Evolutionary conservation across 2,888 invertebrate species (phyloP).

Genomic region (Limulus polyphemus): DNA sequence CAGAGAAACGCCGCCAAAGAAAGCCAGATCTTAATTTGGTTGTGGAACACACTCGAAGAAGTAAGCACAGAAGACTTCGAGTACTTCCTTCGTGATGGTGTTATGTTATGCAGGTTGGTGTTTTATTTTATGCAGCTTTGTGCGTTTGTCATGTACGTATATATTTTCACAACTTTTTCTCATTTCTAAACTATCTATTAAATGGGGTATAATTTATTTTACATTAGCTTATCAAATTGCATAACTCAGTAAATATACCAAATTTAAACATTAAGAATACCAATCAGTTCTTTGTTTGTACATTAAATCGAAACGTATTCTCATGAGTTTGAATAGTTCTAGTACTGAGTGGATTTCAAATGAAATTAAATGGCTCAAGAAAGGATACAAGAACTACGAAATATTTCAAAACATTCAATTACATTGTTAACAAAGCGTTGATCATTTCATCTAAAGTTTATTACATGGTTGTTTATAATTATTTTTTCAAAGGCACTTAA

Average conservation of each 20-base stretch:
- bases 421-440: too few species aligned
- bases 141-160: neutral
- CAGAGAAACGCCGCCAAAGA: constrained; percentile 28
- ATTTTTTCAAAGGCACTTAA: too few species aligned
- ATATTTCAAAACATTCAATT: too few species aligned
- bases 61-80: constrained; percentile 28
- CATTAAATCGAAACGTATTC: too few species aligned
- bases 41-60: constrained; percentile 28
- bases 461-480: too few species aligned
- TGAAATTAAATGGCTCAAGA: too few species aligned
- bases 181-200: neutral
- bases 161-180: neutral
- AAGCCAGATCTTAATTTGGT: constrained; percentile 29
- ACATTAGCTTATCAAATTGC: neutral
- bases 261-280: neutral
- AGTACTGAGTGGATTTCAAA: too few species aligned
- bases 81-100: constrained; percentile 28
- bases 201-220: neutral
- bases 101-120: constrained; percentile 27
- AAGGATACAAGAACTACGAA: too few species aligned
- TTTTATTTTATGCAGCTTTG: neutral
- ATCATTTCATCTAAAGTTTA: too few species aligned
- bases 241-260: neutral
- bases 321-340: too few species aligned
- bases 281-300: too few species aligned